Base-by-base conservation (phyloP, 2,797 vertebrate genomes). In the Myotis pilosus region DNA sequence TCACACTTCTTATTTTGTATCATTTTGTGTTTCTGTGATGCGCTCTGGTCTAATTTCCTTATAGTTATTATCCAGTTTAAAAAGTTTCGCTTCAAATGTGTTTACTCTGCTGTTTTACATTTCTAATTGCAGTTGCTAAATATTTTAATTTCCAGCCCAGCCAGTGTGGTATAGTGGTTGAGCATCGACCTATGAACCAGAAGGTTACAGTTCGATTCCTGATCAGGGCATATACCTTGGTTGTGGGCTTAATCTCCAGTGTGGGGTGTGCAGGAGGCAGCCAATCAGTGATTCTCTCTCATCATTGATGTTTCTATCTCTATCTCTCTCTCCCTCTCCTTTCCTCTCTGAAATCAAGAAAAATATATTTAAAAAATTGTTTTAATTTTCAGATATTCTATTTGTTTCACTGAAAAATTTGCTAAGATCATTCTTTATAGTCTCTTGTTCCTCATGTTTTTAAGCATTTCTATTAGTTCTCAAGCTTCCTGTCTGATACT, bases 21-120 rank as follows among this genome's bases (percentile, higher is more conserved):
- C 16, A 68, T 85, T 86, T 68, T 89, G 30, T 82, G 71, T 89
- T 83, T 47, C 62, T 81, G 53, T 89, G 57, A 20, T 51, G 3
- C n/a, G 72, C 41, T 96, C 91, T 69, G 6, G 38, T 92, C 71
- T 95, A 64, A 89, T 69, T 87, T 92, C 1, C 13, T 94, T 84
- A 19, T 57, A 82, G 44, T 49, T 95, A 81, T 7, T n/a, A 72
- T 78, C 76, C 17, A 88, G 72, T 75, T 87, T 33, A 25, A 66
- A 91, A 66, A 11, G 64, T 75, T 91, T 93, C 44, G 93, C 80
- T 84, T 79, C 22, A 28, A n/a, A 38, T 86, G 19, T 87, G 51
- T 92, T n/a, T 60, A 41, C 84, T 92, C 23, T 87, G 12, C 16
- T 81, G 20, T 76, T 94, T 94, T 81, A 90, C 28, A 5, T 95